These are phyloP conservation scores for Monopterus albus DNA, from an alignment of 2,113 vertebrate genomes.

Conservation along the genomic window DNA sequence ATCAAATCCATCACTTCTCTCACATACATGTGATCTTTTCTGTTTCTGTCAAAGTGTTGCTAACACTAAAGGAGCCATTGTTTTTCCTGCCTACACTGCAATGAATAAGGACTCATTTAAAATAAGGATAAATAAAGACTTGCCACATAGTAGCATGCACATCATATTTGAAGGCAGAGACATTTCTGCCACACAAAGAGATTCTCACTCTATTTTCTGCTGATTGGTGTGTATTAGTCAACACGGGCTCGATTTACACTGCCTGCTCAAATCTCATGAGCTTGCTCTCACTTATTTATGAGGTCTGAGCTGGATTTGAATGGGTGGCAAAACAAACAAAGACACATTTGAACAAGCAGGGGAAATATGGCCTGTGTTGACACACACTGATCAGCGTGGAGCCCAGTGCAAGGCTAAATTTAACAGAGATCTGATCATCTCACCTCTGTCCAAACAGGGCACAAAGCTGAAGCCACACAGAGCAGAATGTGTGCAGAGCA, in stretches of 20 bases:
- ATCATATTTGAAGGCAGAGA: constrained; percentile 24
- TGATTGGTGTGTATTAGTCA: constrained; percentile 66
- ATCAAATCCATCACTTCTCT: constrained; percentile 51
- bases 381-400: constrained; percentile 66
- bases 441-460: constrained; percentile 56
- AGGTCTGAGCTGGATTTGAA: constrained; percentile 62
- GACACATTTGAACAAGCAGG: constrained; percentile 73
- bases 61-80: too few species aligned
- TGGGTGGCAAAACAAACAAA: constrained; percentile 57
- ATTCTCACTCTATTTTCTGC: constrained; percentile 43
- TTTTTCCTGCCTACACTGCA: constrained; percentile 11
- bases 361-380: constrained; percentile 72
- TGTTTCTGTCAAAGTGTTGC: constrained; percentile 25
- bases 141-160: neutral
- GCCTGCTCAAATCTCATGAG: constrained; percentile 69
- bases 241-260: constrained; percentile 51
- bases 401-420: constrained; percentile 54
- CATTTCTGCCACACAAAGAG: constrained; percentile 8
- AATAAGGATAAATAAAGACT: constrained; percentile 26
- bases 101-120: constrained; percentile 5
- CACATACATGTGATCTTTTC: constrained; percentile 30
- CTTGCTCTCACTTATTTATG: constrained; percentile 59
- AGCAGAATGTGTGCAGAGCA: constrained; percentile 50
- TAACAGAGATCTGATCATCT: constrained; percentile 60
- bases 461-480: constrained; percentile 18